phyloP scores from a whole-genome alignment of 2,888 invertebrate species.

The Osedax fenrisi region DNA sequence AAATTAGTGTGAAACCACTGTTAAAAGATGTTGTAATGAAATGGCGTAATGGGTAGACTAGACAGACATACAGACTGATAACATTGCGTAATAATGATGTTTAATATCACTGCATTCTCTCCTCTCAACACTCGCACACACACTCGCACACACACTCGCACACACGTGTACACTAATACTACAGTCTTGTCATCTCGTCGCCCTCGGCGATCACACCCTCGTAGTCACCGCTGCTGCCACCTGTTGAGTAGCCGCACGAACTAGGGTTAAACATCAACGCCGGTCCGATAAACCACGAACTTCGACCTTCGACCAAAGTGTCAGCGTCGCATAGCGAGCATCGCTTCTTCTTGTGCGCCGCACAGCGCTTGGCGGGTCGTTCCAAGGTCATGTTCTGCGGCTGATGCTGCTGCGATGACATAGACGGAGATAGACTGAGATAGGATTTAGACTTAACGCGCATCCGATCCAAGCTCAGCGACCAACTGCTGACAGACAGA shows the following conservation, averaged over 20 bases:
- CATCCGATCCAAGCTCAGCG: too few relatives aligned
- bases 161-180: too few relatives aligned
- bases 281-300: neutral
- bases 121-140: too few relatives aligned
- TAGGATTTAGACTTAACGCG: neutral
- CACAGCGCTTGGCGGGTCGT: neutral
- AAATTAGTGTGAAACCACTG: too few relatives aligned
- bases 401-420: neutral
- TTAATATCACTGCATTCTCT: too few relatives aligned
- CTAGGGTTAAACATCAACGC: neutral
- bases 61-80: too few relatives aligned
- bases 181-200: neutral
- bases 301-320: neutral
- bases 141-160: too few relatives aligned
- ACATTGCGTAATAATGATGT: too few relatives aligned
- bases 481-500: neutral
- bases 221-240: neutral
- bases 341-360: neutral
- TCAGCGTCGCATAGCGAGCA: neutral
- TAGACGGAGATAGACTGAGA: neutral
- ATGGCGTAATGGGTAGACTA: too few relatives aligned
- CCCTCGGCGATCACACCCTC: neutral
- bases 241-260: neutral
- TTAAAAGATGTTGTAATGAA: too few relatives aligned
- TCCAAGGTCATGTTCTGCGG: neutral